phyloP scores from a whole-genome alignment of 35 echinoderm and acorn worm genomes.

The Chiridota heheva region DNA sequence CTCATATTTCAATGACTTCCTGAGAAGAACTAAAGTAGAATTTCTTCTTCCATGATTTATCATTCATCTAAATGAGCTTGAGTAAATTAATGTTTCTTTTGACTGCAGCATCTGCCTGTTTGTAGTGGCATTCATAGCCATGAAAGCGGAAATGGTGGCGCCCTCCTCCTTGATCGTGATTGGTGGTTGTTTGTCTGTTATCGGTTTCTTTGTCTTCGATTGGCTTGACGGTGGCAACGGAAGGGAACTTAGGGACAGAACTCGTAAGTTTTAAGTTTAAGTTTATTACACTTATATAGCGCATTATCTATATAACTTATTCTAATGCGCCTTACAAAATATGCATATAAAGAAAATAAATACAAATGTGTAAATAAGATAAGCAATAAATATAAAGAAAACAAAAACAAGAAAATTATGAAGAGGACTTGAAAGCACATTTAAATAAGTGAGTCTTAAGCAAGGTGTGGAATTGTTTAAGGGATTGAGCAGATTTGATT shows the following conservation, averaged over 20 bases:
- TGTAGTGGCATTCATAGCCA: conserved; percentile 78
- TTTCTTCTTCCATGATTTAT: neutral
- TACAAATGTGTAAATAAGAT: too few relatives aligned
- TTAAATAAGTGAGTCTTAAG: too few relatives aligned
- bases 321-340: too few relatives aligned
- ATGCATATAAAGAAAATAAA: too few relatives aligned
- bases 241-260: conserved; percentile 58
- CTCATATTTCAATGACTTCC: neutral
- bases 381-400: too few relatives aligned
- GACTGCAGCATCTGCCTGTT: conserved; percentile 75
- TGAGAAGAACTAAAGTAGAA: neutral
- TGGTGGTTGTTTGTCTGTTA: conserved; percentile 10
- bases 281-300: too few relatives aligned
- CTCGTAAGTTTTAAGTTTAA: conserved; percentile 60
- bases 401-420: too few relatives aligned
- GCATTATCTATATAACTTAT: neutral
- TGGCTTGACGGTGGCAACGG: conserved; percentile 58
- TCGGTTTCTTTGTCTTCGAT: conserved; percentile 64
- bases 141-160: conserved; percentile 43
- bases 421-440: too few relatives aligned
- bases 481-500: too few relatives aligned
- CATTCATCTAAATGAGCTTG: neutral
- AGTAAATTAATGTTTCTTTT: too few relatives aligned
- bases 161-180: conserved; percentile 50
- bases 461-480: too few relatives aligned